Evolutionary conservation across 2,113 vertebrate genomes (phyloP), one percentile per base, ranked within the genome.

Genomic region (Hippocampus mohnikei): DNA sequence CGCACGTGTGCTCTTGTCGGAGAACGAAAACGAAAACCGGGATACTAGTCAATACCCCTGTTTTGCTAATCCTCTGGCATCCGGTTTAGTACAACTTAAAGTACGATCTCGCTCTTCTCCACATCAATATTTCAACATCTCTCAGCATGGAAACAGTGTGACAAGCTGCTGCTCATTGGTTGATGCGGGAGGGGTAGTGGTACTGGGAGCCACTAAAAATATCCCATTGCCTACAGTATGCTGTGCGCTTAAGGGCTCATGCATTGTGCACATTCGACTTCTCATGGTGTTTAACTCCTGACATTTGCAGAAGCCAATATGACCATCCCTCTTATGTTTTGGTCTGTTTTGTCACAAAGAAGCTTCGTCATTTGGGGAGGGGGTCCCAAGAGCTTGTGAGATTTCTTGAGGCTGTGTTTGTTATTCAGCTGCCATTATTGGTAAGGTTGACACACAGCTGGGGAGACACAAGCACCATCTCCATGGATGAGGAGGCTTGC

Each of bases 91-190:
- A 66, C 66, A 67, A 42, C 81, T 76, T 67, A 52, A 37, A 70
- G 46, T 59, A 66, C 78, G 79, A 82, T 81, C 60, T 68, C 50
- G 65, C 8, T 67, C 61, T 72, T 76, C 69, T 69, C 56, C 67
- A 18, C 69, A 84, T 92, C 56, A 87, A 89, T 90, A 86, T 91
- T 90, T 86, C 65, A 90, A 76, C 42, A 63, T 29, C 50, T 67
- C 73, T 75, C 78, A 72, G 84, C 88, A 71, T 89, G 74, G 89
- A 85, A 78, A 91, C 88, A 88, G 81, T 74, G 67, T 2, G 46
- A 78, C 71, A 78, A 73, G 10, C 69, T 13, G 7, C 66, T 71
- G 75, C 83, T 82, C 83, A 87, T 90, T 91, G 88, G 84, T 81
- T 33, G 21, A 3, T 8, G 6, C 11, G 20, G 33, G 11, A 56